A percentile compares a stretch with the other conserved stretches of the same genome.
These are phyloP conservation scores for Caenorhabditis imperialis DNA, from an alignment of 2,888 invertebrate genomes.

Conservation along the genomic window DNA sequence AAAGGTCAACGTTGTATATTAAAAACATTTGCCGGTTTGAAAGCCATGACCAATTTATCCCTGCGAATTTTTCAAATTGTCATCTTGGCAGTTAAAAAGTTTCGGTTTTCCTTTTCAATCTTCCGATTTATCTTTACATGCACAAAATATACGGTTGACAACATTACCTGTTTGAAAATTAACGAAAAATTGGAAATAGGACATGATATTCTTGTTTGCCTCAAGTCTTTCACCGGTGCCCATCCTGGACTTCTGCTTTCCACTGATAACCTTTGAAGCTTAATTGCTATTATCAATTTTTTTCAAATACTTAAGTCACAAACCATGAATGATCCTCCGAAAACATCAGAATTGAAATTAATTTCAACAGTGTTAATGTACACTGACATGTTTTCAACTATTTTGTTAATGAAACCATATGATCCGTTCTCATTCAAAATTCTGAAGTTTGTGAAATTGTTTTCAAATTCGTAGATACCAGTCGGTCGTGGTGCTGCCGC, in stretches of 20 bases:
- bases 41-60: too few relatives aligned
- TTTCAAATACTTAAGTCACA: conserved; percentile 5
- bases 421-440: conserved; percentile 57
- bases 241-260: conserved; percentile 95
- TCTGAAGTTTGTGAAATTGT: too few relatives aligned
- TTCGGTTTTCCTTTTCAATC: too few relatives aligned
- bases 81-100: too few relatives aligned
- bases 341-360: conserved; percentile 93
- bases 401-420: conserved; percentile 87
- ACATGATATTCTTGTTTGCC: conserved; percentile 92
- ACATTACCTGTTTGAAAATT: conserved; percentile 87
- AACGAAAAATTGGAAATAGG: conserved; percentile 89
- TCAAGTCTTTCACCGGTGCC: conserved; percentile 86
- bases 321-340: conserved; percentile 95
- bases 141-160: too few relatives aligned
- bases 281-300: conserved; percentile 42
- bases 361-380: conserved; percentile 94
- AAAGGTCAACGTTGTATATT: too few relatives aligned
- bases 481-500: too few relatives aligned
- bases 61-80: too few relatives aligned
- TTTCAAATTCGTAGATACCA: too few relatives aligned
- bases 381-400: conserved; percentile 96
- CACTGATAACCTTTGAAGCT: conserved; percentile 93
- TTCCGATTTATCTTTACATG: too few relatives aligned
- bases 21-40: too few relatives aligned